Evolutionary conservation across 2,113 vertebrate genomes (phyloP).

Genomic region (Epinephelus cyanopodus): DNA sequence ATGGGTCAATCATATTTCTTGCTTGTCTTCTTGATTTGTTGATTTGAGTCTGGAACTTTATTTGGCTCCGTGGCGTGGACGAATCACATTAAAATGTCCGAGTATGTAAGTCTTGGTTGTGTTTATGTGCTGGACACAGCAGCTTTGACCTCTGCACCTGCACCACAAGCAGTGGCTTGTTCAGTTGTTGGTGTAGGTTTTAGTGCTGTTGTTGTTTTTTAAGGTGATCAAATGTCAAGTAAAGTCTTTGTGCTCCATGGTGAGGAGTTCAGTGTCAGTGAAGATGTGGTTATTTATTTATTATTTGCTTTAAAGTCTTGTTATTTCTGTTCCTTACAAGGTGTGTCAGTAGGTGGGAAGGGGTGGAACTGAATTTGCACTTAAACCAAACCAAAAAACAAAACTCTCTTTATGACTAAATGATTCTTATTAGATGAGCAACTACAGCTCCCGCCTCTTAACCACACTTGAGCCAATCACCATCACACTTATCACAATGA

Average conservation of each 20-base stretch:
- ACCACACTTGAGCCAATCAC: background rate
- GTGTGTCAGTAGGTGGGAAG: too few relatives aligned
- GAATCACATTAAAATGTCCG: conserved; percentile 13
- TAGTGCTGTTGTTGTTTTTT: background rate
- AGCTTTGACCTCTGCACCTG: background rate
- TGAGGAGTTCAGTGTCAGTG: too few relatives aligned
- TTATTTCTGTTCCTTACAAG: too few relatives aligned
- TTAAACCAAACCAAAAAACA: too few relatives aligned
- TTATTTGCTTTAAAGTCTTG: too few relatives aligned
- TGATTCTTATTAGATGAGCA: too few relatives aligned
- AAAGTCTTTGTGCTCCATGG: background rate
- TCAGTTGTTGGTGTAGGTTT: background rate
- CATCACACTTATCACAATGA: background rate
- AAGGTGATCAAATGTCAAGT: background rate
- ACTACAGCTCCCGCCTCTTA: background rate
- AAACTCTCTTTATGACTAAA: too few relatives aligned
- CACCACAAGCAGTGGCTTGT: rapidly evolving
- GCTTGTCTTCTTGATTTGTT: conserved; percentile 52
- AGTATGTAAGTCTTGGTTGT: background rate
- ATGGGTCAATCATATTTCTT: conserved; percentile 11
- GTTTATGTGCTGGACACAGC: background rate
- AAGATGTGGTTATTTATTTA: too few relatives aligned
- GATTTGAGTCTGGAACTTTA: background rate
- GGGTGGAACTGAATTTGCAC: too few relatives aligned
- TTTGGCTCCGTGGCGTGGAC: background rate